Evolutionary conservation across 2,888 invertebrate genomes (phyloP).

Genomic region (Trichogramma evanescens): DNA sequence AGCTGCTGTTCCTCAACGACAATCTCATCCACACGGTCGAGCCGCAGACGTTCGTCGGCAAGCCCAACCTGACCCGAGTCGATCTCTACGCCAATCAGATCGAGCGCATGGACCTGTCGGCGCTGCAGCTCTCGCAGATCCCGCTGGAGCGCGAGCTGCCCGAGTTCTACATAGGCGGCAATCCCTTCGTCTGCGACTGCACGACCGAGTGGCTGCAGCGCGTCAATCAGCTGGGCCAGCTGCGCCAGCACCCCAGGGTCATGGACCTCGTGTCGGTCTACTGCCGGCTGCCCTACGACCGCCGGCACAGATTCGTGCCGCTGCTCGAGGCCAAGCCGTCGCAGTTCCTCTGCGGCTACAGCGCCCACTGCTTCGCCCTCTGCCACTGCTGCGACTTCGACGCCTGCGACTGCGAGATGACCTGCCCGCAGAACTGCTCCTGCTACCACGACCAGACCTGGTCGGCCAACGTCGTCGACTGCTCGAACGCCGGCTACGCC

Average conservation of each 20-base stretch:
- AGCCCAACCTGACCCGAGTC: constrained; percentile 80
- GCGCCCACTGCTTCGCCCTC: constrained; percentile 86
- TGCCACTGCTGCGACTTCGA: constrained; percentile 96
- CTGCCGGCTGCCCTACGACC: constrained; percentile 78
- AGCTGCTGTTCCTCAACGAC: constrained; percentile 80
- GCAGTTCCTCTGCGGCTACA: constrained; percentile 87
- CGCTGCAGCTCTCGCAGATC: constrained; percentile 73
- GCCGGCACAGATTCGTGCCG: constrained; percentile 78
- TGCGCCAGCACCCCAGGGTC: constrained; percentile 81
- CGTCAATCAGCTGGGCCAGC: constrained; percentile 70
- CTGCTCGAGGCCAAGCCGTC: constrained; percentile 79
- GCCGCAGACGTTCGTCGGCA: constrained; percentile 82
- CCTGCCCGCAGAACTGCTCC: constrained; percentile 87
- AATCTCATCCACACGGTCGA: constrained; percentile 80
- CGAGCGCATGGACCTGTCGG: constrained; percentile 82
- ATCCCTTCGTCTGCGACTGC: constrained; percentile 91
- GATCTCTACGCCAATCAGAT: constrained; percentile 91
- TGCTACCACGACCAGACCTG: constrained; percentile 93
- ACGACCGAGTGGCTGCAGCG: constrained; percentile 93
- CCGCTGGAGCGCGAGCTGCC: constrained; percentile 70
- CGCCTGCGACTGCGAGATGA: constrained; percentile 96
- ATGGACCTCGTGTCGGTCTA: constrained; percentile 86
- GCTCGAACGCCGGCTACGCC: constrained; percentile 72
- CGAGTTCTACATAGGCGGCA: constrained; percentile 88
- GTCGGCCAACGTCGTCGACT: constrained; percentile 89